Evolutionary conservation across 2,113 vertebrate species (phyloP), one percentile per base, ranked within the genome.

Genomic region (Monopterus albus): DNA sequence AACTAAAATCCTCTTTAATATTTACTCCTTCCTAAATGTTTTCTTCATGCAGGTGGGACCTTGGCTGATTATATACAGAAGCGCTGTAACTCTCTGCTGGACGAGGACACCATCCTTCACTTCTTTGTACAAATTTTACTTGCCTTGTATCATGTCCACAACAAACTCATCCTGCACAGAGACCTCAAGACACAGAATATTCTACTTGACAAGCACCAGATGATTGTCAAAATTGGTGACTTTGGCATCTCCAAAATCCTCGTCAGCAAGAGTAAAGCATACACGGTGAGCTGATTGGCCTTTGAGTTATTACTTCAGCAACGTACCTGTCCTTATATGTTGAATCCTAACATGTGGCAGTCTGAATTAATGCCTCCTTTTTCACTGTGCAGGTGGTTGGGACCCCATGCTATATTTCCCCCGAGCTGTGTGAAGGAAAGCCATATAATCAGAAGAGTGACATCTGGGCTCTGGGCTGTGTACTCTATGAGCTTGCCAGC

Each of bases 361-460:
- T 12, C 52, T 50, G 23, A 64, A 26, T 49, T 42, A 51, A 2
- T 23, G 31, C 3, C 49, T 8, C 10, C 6, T 58, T 42, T 51
- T 25, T 23, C 23, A 36, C 36, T 61, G 13, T 45, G 39, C 82
- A 99, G 98, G 98, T 99, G 65, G 97, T 99, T 15, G 97, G 97
- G 49, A 99, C 96, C 0, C 97, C 97, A 0, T 98, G 97, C 75
- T 99, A 99, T 89, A 99, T 99, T 85, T 99, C 98, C 52, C 98
- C 98, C 0, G 97, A 99, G 90, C 94, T 99, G 76, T 99, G 98
- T 56, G 98, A 99, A 78, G 97, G 98, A 57, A 99, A 99, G 70
- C 98, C 98, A 1, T 99, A 99, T 79, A 99, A 99, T 87, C 98
- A 99, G 92, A 99, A 98, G 92, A 99, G 98, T 60, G 98, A 99